These are phyloP conservation scores for Magallana nippona DNA, from an alignment of 2,888 invertebrate species.

Conservation along the genomic window DNA sequence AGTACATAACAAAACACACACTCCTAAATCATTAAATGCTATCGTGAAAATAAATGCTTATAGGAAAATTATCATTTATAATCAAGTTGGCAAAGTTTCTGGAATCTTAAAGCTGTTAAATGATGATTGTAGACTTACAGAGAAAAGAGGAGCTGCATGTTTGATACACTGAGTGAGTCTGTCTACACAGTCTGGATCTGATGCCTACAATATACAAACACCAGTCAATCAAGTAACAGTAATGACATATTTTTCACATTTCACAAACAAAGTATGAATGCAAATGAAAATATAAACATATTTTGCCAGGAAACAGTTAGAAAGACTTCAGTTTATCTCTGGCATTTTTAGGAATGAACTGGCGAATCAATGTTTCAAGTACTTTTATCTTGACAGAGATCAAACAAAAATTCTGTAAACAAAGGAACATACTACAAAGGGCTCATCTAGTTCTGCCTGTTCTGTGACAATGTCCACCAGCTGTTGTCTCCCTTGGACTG, in stretches of 20 bases:
- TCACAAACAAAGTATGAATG: too few relatives aligned
- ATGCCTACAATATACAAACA: slow-evolving; percentile 65
- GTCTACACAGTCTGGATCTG: slow-evolving; percentile 83
- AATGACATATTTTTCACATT: too few relatives aligned
- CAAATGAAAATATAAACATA: too few relatives aligned
- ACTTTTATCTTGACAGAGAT: too few relatives aligned
- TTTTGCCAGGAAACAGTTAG: too few relatives aligned
- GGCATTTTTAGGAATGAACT: too few relatives aligned
- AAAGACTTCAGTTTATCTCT: too few relatives aligned
- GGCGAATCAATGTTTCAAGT: too few relatives aligned
- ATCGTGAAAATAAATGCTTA: not conserved
- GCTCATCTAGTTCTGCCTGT: slow-evolving; percentile 89
- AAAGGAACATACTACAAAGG: slow-evolving; percentile 76
- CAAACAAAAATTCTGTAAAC: not conserved
- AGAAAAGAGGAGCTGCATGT: slow-evolving; percentile 92
- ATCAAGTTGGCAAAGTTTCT: not conserved
- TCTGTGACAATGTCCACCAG: slow-evolving; percentile 91
- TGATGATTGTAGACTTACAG: slow-evolving; percentile 84
- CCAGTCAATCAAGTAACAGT: not conserved
- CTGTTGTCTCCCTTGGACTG: slow-evolving; percentile 91
- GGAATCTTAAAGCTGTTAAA: too few relatives aligned
- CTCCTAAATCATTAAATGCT: not conserved
- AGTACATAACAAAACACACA: not conserved
- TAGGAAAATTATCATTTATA: not conserved
- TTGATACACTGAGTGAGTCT: slow-evolving; percentile 91